phyloP scores from a whole-genome alignment of 2,888 invertebrate genomes.

The Sthenelais limicola region DNA sequence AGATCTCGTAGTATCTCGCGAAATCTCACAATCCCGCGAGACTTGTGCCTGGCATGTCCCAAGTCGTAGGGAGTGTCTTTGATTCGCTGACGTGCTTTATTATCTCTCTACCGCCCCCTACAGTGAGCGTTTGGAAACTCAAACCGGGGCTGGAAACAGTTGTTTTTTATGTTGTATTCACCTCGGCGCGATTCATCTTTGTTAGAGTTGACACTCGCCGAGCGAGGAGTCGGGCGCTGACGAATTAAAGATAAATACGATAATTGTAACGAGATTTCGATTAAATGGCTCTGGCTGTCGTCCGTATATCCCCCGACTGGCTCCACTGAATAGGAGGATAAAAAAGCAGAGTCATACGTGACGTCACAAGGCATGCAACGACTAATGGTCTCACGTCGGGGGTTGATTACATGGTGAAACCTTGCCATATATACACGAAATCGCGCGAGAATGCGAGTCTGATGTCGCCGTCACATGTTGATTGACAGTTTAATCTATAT shows the following conservation, averaged over 20 bases:
- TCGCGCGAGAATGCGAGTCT: constrained; percentile 1
- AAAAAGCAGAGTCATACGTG: no score
- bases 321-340: not conserved
- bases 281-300: constrained; percentile 23
- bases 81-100: constrained; percentile 16
- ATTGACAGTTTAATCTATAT: constrained; percentile 39
- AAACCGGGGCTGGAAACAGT: no score
- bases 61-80: constrained; percentile 9
- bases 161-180: constrained; percentile 9
- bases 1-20: not conserved
- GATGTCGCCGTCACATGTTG: constrained; percentile 27
- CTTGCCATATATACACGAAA: not conserved
- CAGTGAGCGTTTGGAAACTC: no score
- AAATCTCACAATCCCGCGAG: constrained; percentile 22
- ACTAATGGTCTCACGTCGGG: constrained; percentile 9
- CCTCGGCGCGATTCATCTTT: constrained; percentile 21
- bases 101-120: constrained; percentile 19
- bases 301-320: constrained; percentile 17
- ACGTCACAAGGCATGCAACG: not conserved
- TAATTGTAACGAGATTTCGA: constrained; percentile 39
- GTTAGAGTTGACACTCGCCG: constrained; percentile 32
- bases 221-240: constrained; percentile 7
- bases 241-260: constrained; percentile 40
- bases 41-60: constrained; percentile 17
- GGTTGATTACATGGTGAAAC: constrained; percentile 2